phyloP scores from a whole-genome alignment of 2,113 vertebrate species.

The Onychostoma macrolepis region DNA sequence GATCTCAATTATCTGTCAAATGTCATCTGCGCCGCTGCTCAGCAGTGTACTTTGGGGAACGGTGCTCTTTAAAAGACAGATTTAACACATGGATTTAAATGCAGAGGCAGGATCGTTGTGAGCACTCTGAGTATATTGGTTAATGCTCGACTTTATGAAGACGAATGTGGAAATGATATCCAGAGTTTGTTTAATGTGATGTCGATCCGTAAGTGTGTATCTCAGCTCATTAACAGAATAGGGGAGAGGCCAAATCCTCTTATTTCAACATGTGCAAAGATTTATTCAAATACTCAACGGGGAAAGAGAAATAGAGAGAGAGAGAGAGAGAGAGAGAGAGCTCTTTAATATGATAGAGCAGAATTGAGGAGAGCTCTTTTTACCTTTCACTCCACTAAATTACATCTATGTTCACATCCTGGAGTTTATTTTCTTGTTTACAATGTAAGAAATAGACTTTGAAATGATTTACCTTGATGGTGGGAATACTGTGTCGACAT shows the following conservation, averaged over 20 bases:
- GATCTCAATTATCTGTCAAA: conserved; percentile 32
- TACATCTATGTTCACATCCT: not conserved
- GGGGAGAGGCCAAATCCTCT: conserved; percentile 72
- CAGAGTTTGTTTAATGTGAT: conserved; percentile 45
- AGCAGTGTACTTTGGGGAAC: conserved; percentile 10
- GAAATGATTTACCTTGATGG: not conserved
- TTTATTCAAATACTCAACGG: conserved; percentile 65
- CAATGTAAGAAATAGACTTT: not conserved
- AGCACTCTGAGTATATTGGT: not conserved
- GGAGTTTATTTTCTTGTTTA: not conserved
- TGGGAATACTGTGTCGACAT: not conserved
- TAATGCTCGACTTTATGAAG: conserved; percentile 41
- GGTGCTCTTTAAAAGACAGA: conserved; percentile 26
- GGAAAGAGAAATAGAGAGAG: conserved; percentile 35
- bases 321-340: conserved; percentile 49
- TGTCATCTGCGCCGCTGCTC: conserved; percentile 12
- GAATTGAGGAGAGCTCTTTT: not conserved
- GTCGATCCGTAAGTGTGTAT: conserved; percentile 68
- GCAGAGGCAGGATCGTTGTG: not conserved
- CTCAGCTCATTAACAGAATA: conserved; percentile 70
- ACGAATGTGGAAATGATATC: conserved; percentile 50
- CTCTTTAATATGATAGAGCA: not conserved
- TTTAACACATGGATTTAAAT: conserved; percentile 31
- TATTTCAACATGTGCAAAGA: conserved; percentile 69
- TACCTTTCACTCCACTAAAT: not conserved